These are phyloP conservation scores for Poeciliopsis occidentalis DNA, from an alignment of 2,113 vertebrate genomes.

Conservation along the genomic window DNA sequence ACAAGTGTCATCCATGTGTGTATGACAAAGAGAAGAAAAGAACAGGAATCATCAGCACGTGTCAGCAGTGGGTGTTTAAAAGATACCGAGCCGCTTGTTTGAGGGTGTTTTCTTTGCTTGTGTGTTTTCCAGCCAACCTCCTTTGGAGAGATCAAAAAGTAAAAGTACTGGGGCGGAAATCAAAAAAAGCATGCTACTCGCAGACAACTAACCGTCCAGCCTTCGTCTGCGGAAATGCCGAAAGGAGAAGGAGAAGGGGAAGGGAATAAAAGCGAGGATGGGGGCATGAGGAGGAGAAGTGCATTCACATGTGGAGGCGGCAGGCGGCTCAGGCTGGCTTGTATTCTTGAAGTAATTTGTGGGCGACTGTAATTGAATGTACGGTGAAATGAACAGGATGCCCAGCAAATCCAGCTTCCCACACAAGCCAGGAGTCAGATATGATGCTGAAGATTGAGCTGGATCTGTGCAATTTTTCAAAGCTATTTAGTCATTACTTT, in stretches of 20 bases:
- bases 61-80: conserved; percentile 53
- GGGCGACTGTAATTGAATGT: conserved; percentile 74
- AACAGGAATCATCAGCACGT: conserved; percentile 44
- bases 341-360: conserved; percentile 68
- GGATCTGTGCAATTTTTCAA: conserved; percentile 42
- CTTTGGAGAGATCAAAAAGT: conserved; percentile 43
- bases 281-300: conserved; percentile 56
- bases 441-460: conserved; percentile 27
- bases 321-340: conserved; percentile 61
- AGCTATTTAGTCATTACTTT: conserved; percentile 41
- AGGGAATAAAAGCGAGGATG: conserved; percentile 38
- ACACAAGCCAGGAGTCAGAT: conserved; percentile 59
- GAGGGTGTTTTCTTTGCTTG: conserved; percentile 41
- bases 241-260: conserved; percentile 40
- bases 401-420: conserved; percentile 61
- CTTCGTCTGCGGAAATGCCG: conserved; percentile 36
- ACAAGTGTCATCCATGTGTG: background rate
- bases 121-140: conserved; percentile 34
- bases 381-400: conserved; percentile 66
- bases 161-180: conserved; percentile 22
- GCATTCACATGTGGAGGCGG: conserved; percentile 55
- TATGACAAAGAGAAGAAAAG: conserved; percentile 1
- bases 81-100: conserved; percentile 29
- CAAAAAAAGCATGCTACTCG: conserved; percentile 41
- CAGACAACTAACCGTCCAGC: conserved; percentile 29